Conservation (phyloP, 2,797 vertebrate genomes). For the Myioborus melanocephalus region DNA sequence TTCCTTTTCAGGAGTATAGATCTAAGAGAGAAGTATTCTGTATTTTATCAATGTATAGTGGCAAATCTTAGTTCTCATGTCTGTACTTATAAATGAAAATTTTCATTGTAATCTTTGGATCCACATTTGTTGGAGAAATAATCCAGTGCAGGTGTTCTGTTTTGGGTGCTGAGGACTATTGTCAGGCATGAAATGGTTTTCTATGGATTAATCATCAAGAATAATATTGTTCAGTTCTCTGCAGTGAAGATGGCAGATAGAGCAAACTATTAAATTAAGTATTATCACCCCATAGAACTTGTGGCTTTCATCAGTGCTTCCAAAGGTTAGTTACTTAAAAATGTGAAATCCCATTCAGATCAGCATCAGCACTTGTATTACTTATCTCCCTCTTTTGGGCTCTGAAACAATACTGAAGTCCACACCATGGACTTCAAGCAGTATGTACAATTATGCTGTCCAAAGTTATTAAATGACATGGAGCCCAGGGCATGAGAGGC, state of each 20-base stretch:
- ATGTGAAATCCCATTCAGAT: not conserved
- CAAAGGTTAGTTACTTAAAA: not conserved
- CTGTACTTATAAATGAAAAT: not conserved
- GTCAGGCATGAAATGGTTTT: not conserved
- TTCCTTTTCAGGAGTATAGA: not conserved
- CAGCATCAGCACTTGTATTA: not conserved
- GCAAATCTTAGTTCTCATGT: not conserved
- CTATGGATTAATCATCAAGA: not conserved
- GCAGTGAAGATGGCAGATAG: not conserved
- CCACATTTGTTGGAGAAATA: not conserved
- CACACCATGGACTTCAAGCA: too few species aligned
- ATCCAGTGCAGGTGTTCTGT: not conserved
- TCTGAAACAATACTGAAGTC: not conserved
- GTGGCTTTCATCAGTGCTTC: not conserved
- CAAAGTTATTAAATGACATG: not conserved
- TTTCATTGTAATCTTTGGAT: not conserved
- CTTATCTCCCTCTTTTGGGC: not conserved
- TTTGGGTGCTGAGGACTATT: not conserved
- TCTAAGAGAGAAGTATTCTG: not conserved
- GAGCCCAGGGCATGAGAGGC: not conserved
- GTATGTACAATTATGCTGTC: not conserved
- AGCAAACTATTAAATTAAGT: not conserved
- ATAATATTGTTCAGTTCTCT: not conserved
- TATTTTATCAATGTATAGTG: not conserved
- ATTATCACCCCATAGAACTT: not conserved